Evolutionary conservation across 2,888 invertebrate species (phyloP).

Genomic region (Perizoma affinitatum): DNA sequence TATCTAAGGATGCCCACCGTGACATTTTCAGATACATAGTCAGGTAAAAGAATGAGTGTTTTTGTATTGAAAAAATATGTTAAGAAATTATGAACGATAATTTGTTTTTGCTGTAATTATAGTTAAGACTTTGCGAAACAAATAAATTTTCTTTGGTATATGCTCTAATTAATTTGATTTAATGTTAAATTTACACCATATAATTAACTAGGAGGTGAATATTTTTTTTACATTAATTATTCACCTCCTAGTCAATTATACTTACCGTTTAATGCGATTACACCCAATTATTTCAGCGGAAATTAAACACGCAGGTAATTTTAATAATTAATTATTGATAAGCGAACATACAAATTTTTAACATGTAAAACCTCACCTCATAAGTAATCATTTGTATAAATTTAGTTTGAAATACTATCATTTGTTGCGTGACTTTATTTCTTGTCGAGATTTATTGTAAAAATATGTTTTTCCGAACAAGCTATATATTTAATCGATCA

Average conservation of each 20-base stretch:
- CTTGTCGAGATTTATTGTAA: not conserved
- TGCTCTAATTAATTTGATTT: not conserved
- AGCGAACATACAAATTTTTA: not conserved
- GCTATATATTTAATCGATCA: no score
- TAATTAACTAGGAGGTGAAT: no score
- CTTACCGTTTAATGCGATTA: constrained; percentile 7
- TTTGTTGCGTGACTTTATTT: not conserved
- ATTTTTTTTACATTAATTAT: not conserved
- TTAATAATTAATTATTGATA: constrained; percentile 10
- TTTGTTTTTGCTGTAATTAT: no score
- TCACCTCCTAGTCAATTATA: not conserved
- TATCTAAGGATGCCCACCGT: no score
- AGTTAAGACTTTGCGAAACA: no score
- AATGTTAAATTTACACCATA: not conserved
- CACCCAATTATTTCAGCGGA: constrained; percentile 4
- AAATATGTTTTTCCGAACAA: no score
- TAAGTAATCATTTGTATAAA: not conserved
- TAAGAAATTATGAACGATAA: no score
- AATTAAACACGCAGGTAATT: constrained; percentile 23
- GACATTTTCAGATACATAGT: no score
- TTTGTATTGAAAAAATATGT: no score
- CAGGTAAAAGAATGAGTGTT: no score
- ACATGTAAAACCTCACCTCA: not conserved
- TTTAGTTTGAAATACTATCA: not conserved
- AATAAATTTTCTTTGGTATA: no score